A percentile compares a stretch with the other conserved stretches of the same genome.
phyloP scores from a whole-genome alignment of 2,888 invertebrate genomes.

The Drosophila mayaguana region DNA sequence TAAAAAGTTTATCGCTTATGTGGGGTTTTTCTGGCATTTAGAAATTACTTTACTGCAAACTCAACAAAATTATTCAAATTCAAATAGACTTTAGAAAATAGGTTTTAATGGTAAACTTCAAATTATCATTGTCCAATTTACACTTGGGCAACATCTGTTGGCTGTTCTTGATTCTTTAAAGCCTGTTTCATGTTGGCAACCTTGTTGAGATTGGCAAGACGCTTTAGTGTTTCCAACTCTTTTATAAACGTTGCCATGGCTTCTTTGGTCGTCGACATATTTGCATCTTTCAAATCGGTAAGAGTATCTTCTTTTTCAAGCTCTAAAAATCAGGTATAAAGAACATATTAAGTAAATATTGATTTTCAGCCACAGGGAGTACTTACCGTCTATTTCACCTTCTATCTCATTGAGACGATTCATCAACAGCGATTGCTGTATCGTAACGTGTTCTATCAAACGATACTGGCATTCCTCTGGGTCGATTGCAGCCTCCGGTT shows the following conservation, averaged over 20 bases:
- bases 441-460: constrained; percentile 91
- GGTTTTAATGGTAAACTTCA: not conserved
- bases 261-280: constrained; percentile 88
- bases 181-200: constrained; percentile 75
- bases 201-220: constrained; percentile 87
- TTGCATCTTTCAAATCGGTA: constrained; percentile 86
- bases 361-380: not conserved
- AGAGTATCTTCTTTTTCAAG: constrained; percentile 84
- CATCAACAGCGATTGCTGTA: constrained; percentile 90
- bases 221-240: constrained; percentile 90
- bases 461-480: constrained; percentile 91
- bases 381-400: constrained; percentile 89
- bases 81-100: not conserved
- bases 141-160: constrained; percentile 21
- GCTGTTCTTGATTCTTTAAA: constrained; percentile 46
- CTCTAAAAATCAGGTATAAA: constrained; percentile 40
- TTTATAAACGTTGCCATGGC: constrained; percentile 90
- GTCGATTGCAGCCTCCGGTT: constrained; percentile 93
- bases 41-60: not conserved
- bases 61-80: constrained; percentile 12
- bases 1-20: no score
- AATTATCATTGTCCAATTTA: constrained; percentile 12
- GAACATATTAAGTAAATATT: not conserved
- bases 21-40: not conserved
- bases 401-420: constrained; percentile 91